Conservation (phyloP, 2,797 vertebrate genomes). For the Paedocypris micromegethes region DNA sequence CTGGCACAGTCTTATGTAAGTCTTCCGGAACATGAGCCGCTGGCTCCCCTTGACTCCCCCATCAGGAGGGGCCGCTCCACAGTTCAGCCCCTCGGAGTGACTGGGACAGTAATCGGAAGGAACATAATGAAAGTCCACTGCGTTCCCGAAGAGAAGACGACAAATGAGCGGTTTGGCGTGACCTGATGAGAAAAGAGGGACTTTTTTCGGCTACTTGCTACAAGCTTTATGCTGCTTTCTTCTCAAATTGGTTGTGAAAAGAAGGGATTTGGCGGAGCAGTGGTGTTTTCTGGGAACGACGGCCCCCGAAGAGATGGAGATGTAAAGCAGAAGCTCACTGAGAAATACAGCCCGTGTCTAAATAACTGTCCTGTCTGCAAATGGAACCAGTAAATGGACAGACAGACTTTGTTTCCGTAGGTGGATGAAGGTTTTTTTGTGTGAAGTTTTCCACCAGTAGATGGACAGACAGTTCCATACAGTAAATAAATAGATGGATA, state of each 20-base stretch:
- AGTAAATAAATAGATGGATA: no score
- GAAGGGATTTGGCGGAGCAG: not conserved
- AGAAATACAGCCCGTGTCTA: constrained; percentile 2
- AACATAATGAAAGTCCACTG: constrained; percentile 40
- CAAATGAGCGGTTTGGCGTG: constrained; percentile 19
- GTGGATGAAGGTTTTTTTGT: no score
- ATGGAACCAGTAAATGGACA: no score
- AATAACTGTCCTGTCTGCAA: not conserved
- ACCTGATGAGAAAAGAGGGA: constrained; percentile 3
- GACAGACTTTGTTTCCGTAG: no score
- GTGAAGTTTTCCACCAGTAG: no score
- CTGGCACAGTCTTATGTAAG: constrained; percentile 34
- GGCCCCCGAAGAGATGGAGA: constrained; percentile 1
- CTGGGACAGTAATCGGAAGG: constrained; percentile 47
- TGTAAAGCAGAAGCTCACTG: constrained; percentile 19
- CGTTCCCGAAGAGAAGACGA: constrained; percentile 25
- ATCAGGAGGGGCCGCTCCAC: constrained; percentile 18
- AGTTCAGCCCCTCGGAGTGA: constrained; percentile 31
- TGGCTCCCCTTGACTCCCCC: constrained; percentile 31
- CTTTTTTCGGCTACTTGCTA: not conserved
- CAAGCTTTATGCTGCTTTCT: not conserved
- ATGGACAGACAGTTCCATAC: no score
- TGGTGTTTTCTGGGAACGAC: constrained; percentile 4
- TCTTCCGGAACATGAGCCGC: constrained; percentile 10
- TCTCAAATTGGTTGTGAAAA: constrained; percentile 4